A percentile compares a stretch with the other conserved stretches of the same genome.
These are phyloP conservation scores for Stegana nigrithorax DNA, from an alignment of 2,888 invertebrate genomes.

Conservation along the genomic window DNA sequence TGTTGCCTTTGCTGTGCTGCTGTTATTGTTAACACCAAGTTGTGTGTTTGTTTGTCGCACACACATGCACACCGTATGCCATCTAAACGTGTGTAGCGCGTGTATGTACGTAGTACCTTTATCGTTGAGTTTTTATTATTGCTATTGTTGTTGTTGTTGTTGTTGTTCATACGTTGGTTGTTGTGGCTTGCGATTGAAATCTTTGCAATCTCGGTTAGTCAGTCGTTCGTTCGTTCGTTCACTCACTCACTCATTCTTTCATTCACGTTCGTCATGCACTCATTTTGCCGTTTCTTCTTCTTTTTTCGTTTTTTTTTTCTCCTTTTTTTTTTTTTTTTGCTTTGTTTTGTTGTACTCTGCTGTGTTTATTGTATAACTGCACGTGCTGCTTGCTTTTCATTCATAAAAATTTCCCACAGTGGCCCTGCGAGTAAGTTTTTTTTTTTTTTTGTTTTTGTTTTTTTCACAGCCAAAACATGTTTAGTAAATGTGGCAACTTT, in stretches of 20 bases:
- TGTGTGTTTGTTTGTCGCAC: slow-evolving; percentile 29
- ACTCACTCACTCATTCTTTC: slow-evolving; percentile 1
- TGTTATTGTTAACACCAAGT: slow-evolving; percentile 42
- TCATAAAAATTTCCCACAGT: not conserved
- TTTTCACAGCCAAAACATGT: too few species aligned
- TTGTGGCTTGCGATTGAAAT: slow-evolving; percentile 30
- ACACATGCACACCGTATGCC: not conserved
- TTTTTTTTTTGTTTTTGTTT: too few species aligned
- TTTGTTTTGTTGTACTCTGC: not conserved
- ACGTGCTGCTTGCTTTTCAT: not conserved
- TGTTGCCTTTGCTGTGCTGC: slow-evolving; percentile 46
- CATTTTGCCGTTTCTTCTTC: not conserved
- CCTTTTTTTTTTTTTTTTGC: too few species aligned
- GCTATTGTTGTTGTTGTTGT: slow-evolving; percentile 17
- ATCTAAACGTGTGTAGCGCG: not conserved
- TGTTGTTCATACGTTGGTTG: slow-evolving; percentile 28
- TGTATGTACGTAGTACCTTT: slow-evolving; percentile 25
- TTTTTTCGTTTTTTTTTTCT: too few species aligned
- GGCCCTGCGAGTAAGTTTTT: too few species aligned
- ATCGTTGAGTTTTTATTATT: slow-evolving; percentile 1
- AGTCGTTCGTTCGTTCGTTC: not conserved
- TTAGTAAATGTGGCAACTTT: too few species aligned
- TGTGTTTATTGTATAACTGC: not conserved
- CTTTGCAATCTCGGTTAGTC: slow-evolving; percentile 32
- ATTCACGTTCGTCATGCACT: not conserved